Conservation (phyloP, 2,113 vertebrate species). For the Sceloporus tristichus region DNA sequence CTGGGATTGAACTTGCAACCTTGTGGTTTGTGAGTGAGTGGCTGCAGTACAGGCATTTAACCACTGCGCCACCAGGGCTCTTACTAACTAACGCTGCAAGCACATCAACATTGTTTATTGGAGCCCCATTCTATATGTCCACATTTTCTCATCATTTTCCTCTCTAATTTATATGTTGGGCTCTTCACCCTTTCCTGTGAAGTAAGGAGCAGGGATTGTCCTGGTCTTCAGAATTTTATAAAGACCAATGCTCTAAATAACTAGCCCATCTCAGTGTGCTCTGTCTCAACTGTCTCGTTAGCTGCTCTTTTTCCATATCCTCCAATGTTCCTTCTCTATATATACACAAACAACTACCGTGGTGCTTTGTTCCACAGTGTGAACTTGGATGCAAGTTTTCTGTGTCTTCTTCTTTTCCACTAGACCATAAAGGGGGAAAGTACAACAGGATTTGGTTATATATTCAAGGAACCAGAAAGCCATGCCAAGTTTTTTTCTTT, state of each 20-base stretch:
- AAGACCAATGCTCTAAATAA: not conserved
- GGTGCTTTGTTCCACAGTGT: not conserved
- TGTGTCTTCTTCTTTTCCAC: slow-evolving; percentile 18
- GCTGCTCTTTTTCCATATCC: not conserved
- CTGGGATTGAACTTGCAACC: too few relatives aligned
- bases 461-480: slow-evolving; percentile 58
- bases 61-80: too few relatives aligned
- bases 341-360: slow-evolving; percentile 21
- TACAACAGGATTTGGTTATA: slow-evolving; percentile 50
- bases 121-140: not conserved
- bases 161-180: not conserved
- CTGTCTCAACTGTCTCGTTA: not conserved
- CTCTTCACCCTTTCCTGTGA: not conserved
- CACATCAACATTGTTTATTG: too few relatives aligned
- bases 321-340: not conserved
- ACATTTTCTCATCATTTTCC: not conserved
- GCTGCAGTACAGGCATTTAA: too few relatives aligned
- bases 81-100: too few relatives aligned
- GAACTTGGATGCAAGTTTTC: slow-evolving; percentile 24
- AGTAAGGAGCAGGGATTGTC: not conserved
- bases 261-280: not conserved
- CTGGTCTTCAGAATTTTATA: slow-evolving; percentile 8
- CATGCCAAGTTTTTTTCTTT: slow-evolving; percentile 49
- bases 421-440: slow-evolving; percentile 37
- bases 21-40: too few relatives aligned